Base-by-base conservation (phyloP, 1,140 invertebrate genomes). In the Kradibia gibbosae region DNA sequence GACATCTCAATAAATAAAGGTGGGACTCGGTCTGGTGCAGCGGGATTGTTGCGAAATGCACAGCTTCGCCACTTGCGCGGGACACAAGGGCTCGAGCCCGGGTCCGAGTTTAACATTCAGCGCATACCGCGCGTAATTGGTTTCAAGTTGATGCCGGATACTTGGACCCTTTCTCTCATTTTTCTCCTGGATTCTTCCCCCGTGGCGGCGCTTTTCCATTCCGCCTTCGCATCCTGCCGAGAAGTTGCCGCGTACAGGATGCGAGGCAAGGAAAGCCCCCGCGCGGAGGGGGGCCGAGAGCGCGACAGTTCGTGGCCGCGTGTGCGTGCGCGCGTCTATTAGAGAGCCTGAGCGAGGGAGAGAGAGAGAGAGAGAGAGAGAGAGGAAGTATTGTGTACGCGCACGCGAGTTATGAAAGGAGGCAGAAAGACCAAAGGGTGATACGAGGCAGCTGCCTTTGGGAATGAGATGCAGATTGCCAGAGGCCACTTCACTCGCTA, bases 401-500 rank as follows among this genome's bases (percentile, higher is more conserved):
- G 20, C 5, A 70, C 17, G 60, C 60, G n/a, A 65, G 11, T 34
- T 36, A 1, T 22, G 10, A 15, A 57, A 48, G 48, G 67, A 20
- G 28, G 17, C 20, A 48, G 3, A 88, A n/a, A n/a, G n/a, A n/a
- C 86, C 83, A 84, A 60, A 53, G 48, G 42, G 76, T 75, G 75
- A 50, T 81, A 75, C 36, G 50, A 77, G 15, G 25, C 1, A 65
- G 42, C 53, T 28, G 83, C 86, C 87, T 80, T 83, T 85, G 88
- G 89, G 88, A 90, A 90, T 90, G 90, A 91, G 89, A 91, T 91
- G 90, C 90, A 91, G 90, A 91, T 91, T 91, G 90, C 90, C 86
- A 88, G 87, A 89, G 89, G 90, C 90, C 89, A 91, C 90, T 91
- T 90, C 89, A 91, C 82, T 85, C 86, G 86, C 75, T 72, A 31